Percentiles rank a stretch among this genome's conserved stretches.
Conservation (phyloP, 2,888 invertebrate genomes). For the Acleris laterana region DNA sequence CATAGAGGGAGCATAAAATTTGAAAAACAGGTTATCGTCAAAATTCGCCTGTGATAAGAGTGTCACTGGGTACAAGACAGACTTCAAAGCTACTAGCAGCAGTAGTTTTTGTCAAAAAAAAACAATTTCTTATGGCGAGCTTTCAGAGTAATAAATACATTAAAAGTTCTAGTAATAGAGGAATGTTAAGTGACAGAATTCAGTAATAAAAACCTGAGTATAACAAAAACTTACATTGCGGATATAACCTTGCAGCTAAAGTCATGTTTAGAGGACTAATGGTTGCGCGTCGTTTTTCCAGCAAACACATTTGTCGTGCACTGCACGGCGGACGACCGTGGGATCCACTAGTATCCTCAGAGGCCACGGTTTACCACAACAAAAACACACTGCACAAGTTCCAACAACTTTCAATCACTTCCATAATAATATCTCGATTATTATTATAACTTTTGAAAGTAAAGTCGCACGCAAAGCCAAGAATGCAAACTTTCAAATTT, state of each 20-base stretch:
- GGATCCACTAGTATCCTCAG: constrained; percentile 55
- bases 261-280: constrained; percentile 69
- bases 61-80: no score
- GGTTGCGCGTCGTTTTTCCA: constrained; percentile 59
- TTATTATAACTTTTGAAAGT: constrained; percentile 26
- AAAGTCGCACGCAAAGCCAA: constrained; percentile 15
- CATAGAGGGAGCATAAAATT: no score
- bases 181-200: not conserved
- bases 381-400: constrained; percentile 42
- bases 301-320: constrained; percentile 65
- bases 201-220: constrained; percentile 20
- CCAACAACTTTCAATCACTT: constrained; percentile 34
- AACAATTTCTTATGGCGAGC: no score
- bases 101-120: no score
- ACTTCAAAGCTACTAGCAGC: no score
- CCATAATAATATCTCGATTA: constrained; percentile 30
- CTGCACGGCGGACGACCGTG: constrained; percentile 51
- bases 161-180: not conserved
- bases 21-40: no score
- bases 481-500: constrained; percentile 21
- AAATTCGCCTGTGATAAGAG: no score
- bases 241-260: constrained; percentile 68
- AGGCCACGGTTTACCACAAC: constrained; percentile 62
- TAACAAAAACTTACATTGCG: constrained; percentile 68
- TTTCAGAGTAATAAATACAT: not conserved